A percentile compares a stretch with the other conserved stretches of the same genome.
Conservation (phyloP, 2,797 vertebrate genomes). For the Glyptemys insculpta region DNA sequence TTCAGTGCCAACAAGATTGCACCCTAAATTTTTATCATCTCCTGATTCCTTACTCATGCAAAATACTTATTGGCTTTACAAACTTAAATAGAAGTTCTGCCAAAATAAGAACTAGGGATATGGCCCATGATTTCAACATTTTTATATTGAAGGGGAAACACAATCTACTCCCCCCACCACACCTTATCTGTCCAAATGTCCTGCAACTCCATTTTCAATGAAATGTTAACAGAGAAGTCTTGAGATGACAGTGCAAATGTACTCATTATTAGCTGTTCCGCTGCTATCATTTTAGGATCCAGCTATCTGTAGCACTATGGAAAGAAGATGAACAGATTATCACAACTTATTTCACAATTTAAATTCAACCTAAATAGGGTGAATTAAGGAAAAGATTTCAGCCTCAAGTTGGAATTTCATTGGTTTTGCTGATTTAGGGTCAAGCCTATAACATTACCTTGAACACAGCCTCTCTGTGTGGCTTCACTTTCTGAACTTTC, state of each 20-base stretch:
- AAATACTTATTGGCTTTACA: not conserved
- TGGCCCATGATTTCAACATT: not conserved
- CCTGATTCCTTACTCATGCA: not conserved
- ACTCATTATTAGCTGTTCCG: not conserved
- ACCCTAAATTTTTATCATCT: not conserved
- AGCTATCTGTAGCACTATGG: not conserved
- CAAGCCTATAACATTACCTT: not conserved
- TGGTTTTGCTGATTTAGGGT: not conserved
- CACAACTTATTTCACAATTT: not conserved
- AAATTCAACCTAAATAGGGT: not conserved
- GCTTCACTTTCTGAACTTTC: not conserved
- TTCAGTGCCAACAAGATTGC: not conserved
- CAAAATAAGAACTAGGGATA: not conserved
- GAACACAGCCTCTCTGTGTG: not conserved
- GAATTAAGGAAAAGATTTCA: not conserved
- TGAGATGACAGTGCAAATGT: fast-evolving
- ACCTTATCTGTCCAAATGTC: not conserved
- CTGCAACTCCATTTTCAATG: not conserved
- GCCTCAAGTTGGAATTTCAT: not conserved
- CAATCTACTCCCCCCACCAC: not conserved
- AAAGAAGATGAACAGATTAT: not conserved
- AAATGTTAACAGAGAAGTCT: not conserved
- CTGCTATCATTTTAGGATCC: not conserved
- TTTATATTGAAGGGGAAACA: not conserved
- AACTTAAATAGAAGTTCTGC: not conserved